Conservation (phyloP, 2,888 invertebrate genomes). For the Drosophila fulvimacula region DNA sequence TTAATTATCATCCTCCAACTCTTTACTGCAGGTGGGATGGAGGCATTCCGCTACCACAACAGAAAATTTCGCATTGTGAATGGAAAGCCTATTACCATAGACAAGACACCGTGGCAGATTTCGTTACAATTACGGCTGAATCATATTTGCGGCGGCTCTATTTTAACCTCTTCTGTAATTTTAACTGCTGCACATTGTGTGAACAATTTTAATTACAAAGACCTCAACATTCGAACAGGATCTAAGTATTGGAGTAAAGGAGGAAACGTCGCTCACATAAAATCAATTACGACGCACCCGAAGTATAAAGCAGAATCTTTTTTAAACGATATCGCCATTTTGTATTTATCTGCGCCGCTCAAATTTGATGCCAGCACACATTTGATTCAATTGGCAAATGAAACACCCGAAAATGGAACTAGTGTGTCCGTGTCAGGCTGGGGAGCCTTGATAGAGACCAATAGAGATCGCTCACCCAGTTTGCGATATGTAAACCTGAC, state of each 20-base stretch:
- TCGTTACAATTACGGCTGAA: fast-evolving
- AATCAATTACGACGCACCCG: neutral
- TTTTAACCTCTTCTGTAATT: neutral
- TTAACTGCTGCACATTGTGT: neutral
- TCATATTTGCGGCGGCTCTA: neutral
- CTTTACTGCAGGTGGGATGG: too few relatives aligned
- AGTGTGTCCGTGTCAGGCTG: neutral
- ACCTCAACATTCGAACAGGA: neutral
- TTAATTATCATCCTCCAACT: neutral
- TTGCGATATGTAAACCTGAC: neutral
- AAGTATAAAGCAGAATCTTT: fast-evolving
- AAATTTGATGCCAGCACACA: neutral
- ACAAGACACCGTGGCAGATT: neutral
- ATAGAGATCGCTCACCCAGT: fast-evolving
- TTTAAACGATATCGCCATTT: neutral
- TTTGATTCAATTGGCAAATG: neutral
- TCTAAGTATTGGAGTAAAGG: neutral
- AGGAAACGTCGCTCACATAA: neutral
- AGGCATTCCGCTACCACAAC: neutral
- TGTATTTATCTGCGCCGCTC: neutral
- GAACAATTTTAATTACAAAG: fast-evolving
- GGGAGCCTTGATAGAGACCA: neutral
- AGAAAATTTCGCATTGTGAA: neutral
- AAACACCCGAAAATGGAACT: neutral
- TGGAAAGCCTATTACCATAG: neutral